phyloP scores from a whole-genome alignment of 2,113 vertebrate genomes.

The Pheucticus melanocephalus region DNA sequence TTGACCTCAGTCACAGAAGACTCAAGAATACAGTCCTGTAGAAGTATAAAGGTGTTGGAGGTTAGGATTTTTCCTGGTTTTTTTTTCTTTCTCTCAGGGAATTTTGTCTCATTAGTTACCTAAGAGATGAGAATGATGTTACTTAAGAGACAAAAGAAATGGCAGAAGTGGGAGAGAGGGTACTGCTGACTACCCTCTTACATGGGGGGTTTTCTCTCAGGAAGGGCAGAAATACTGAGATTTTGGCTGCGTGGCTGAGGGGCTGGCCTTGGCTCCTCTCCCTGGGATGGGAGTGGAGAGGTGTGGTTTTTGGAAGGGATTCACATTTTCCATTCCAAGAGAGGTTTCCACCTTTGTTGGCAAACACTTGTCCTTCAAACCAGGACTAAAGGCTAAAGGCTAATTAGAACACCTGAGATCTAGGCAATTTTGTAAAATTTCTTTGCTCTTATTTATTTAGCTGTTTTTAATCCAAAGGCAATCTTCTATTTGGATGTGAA shows the following conservation, averaged over 20 bases:
- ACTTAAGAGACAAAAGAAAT: not conserved
- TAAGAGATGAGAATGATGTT: rapidly evolving
- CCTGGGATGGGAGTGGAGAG: not conserved
- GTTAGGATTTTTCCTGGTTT: not conserved
- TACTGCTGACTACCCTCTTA: not conserved
- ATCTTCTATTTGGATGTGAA: constrained; percentile 43
- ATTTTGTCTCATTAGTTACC: not conserved
- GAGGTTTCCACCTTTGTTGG: rapidly evolving
- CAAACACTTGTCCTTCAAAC: not conserved
- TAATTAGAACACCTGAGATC: not conserved
- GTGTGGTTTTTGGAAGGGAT: not conserved
- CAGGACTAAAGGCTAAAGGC: not conserved
- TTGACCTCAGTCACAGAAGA: not conserved
- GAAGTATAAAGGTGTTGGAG: not conserved
- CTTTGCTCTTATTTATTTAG: constrained; percentile 60
- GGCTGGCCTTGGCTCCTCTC: not conserved
- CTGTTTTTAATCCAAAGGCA: constrained; percentile 38
- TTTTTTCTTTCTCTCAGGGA: not conserved
- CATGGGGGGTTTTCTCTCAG: not conserved
- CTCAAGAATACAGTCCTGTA: not conserved
- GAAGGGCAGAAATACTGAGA: not conserved
- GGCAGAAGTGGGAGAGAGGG: not conserved
- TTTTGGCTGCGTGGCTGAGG: not conserved
- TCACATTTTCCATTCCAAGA: not conserved
- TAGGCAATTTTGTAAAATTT: not conserved